A percentile compares a stretch with the other conserved stretches of the same genome.
These are phyloP conservation scores for Bubalus kerabau DNA, from an alignment of 2,113 vertebrate species.

Conservation along the genomic window DNA sequence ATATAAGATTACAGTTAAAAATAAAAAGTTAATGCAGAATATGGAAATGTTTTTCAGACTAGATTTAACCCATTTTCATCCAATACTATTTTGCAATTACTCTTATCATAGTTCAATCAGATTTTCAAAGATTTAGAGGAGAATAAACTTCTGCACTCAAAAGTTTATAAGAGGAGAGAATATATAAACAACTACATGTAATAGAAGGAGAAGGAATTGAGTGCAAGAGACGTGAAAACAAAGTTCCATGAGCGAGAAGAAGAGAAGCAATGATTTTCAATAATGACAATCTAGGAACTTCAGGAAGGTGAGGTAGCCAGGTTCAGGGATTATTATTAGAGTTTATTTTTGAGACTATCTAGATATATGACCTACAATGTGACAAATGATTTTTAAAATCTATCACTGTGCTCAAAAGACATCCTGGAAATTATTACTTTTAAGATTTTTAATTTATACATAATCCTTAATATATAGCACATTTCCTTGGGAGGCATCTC, in stretches of 20 bases:
- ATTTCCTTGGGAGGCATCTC: neutral
- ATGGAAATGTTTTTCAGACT: neutral
- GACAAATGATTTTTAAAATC: neutral
- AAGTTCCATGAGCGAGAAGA: neutral
- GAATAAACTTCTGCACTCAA: neutral
- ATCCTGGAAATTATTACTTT: neutral
- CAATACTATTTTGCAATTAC: neutral
- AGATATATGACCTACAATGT: neutral
- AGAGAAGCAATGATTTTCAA: neutral
- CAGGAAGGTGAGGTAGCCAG: neutral
- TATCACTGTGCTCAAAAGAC: neutral
- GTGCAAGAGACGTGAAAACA: neutral
- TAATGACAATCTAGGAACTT: neutral
- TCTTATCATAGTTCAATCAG: neutral
- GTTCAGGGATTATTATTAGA: neutral
- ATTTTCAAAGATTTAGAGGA: neutral
- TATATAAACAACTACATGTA: neutral
- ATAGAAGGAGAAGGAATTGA: neutral
- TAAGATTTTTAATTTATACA: neutral
- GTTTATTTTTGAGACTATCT: neutral
- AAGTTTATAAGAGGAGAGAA: neutral
- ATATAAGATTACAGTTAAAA: neutral
- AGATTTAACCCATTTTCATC: neutral
- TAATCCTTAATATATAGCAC: neutral
- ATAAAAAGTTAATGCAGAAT: neutral